phyloP scores from a whole-genome alignment of 2,797 vertebrate species.

The Darevskia mixta region DNA sequence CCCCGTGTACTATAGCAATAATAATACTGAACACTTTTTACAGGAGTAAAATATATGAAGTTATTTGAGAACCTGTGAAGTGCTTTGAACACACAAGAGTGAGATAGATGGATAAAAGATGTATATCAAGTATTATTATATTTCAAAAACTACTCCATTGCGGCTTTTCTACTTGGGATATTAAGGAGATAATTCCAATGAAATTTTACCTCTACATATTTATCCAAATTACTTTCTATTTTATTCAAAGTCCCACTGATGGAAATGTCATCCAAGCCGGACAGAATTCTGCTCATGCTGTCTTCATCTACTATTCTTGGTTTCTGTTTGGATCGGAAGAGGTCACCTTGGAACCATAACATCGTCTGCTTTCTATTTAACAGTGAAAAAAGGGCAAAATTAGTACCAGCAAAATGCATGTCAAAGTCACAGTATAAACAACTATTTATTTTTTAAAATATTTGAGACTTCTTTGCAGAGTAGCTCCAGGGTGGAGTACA shows the following conservation, averaged over 20 bases:
- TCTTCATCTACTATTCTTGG: constrained; percentile 76
- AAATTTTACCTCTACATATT: constrained; percentile 83
- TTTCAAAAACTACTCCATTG: background rate
- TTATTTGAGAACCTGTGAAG: background rate
- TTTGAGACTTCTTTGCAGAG: no score
- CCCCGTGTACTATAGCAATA: background rate
- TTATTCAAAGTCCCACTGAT: constrained; percentile 79
- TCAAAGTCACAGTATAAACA: background rate
- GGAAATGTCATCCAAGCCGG: constrained; percentile 86
- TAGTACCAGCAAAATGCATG: background rate
- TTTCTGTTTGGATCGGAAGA: constrained; percentile 85
- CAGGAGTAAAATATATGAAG: background rate
- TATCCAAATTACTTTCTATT: constrained; percentile 75
- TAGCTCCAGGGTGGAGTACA: no score
- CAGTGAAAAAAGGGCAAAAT: constrained; percentile 15
- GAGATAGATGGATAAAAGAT: background rate
- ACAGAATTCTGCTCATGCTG: constrained; percentile 85
- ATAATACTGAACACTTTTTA: background rate
- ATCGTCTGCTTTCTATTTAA: constrained; percentile 87
- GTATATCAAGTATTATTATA: background rate
- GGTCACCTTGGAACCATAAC: constrained; percentile 90
- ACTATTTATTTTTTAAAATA: no score
- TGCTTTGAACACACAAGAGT: background rate
- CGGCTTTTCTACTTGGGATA: background rate
- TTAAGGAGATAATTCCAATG: background rate